These are phyloP conservation scores for Chelon auratus DNA, from an alignment of 2,797 vertebrate genomes.

Conservation along the genomic window DNA sequence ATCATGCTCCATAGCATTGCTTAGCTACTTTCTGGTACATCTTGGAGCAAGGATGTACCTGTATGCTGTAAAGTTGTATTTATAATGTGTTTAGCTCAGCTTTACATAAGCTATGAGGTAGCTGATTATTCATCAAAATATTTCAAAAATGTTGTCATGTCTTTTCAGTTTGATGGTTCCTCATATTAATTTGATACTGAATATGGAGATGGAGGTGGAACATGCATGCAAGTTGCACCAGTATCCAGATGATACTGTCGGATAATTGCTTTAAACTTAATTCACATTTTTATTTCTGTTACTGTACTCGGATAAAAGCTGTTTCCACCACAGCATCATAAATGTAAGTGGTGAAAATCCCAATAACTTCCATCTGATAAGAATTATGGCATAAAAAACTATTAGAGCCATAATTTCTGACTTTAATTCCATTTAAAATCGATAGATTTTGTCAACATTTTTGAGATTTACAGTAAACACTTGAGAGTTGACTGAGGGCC, in stretches of 20 bases:
- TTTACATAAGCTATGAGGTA: background rate
- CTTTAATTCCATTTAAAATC: background rate
- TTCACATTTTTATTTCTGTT: constrained; percentile 11
- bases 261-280: background rate
- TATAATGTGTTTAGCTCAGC: background rate
- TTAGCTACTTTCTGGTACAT: background rate
- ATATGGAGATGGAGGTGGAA: background rate
- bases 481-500: background rate
- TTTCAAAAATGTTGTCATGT: background rate
- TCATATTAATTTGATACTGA: background rate
- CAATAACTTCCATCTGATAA: background rate
- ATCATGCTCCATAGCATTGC: background rate
- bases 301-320: background rate
- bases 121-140: background rate
- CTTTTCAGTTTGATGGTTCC: background rate
- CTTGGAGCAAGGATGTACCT: background rate
- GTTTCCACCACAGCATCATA: background rate
- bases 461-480: background rate
- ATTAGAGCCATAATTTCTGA: background rate
- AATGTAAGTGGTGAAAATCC: constrained; percentile 15
- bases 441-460: background rate
- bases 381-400: background rate
- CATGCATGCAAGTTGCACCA: background rate
- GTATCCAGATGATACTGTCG: background rate
- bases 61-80: background rate